A percentile compares a stretch with the other conserved stretches of the same genome.
phyloP scores from a whole-genome alignment of 1,140 invertebrate genomes.

The Leptopilina clavipes region DNA sequence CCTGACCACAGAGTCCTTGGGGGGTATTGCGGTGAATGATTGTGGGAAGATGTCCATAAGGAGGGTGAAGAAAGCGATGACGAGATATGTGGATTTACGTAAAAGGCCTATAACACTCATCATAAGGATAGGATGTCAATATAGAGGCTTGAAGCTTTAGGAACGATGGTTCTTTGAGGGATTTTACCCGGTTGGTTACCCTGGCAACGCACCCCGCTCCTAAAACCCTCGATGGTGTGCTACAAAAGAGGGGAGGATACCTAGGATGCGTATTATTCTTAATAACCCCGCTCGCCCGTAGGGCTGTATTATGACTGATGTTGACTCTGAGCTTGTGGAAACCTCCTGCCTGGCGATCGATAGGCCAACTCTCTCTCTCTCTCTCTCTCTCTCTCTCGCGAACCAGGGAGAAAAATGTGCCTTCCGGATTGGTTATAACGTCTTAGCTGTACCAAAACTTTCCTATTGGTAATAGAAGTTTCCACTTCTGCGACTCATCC shows the following conservation, averaged over 20 bases:
- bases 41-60: not conserved
- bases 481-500: not conserved
- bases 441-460: slow-evolving; percentile 54
- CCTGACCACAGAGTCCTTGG: not conserved
- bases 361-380: slow-evolving; percentile 68
- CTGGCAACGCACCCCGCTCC: slow-evolving; percentile 67
- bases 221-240: slow-evolving; percentile 58
- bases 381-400: too few species aligned
- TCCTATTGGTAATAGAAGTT: slow-evolving; percentile 42
- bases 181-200: slow-evolving; percentile 74
- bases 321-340: slow-evolving; percentile 72
- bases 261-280: slow-evolving; percentile 76
- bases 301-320: slow-evolving; percentile 75
- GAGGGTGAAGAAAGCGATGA: slow-evolving; percentile 13
- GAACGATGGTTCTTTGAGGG: slow-evolving; percentile 68
- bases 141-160: slow-evolving; percentile 60
- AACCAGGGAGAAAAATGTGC: slow-evolving; percentile 55
- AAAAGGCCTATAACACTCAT: slow-evolving; percentile 50
- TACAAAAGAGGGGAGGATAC: slow-evolving; percentile 58
- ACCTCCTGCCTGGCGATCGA: slow-evolving; percentile 67
- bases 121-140: slow-evolving; percentile 67
- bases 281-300: slow-evolving; percentile 72
- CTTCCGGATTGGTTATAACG: slow-evolving; percentile 60
- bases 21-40: too few species aligned
- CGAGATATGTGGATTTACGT: slow-evolving; percentile 8